Conservation (phyloP, 2,888 invertebrate genomes). For the Matsumyia berberina region DNA sequence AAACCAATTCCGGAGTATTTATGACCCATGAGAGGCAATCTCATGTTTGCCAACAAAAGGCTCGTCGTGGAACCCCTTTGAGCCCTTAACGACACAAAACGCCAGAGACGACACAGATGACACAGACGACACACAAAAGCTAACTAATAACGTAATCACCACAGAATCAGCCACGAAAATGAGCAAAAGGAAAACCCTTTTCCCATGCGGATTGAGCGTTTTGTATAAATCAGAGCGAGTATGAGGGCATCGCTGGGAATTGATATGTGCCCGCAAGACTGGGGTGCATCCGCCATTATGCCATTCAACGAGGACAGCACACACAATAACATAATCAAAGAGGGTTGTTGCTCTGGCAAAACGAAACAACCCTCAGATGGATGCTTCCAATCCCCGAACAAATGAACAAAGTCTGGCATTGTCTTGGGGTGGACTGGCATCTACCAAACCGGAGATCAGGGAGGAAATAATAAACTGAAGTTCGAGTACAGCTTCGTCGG, state of each 20-base stretch:
- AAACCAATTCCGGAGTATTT: slow-evolving; percentile 56
- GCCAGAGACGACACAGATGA: no score
- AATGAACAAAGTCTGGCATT: neutral
- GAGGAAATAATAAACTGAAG: slow-evolving; percentile 27
- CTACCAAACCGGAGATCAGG: neutral
- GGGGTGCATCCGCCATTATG: slow-evolving; percentile 27
- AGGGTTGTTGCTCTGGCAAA: slow-evolving; percentile 31
- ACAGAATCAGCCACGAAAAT: slow-evolving; percentile 54
- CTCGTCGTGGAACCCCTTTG: slow-evolving; percentile 45
- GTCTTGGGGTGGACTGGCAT: slow-evolving; percentile 3
- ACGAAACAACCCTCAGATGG: slow-evolving; percentile 40
- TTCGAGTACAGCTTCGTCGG: neutral
- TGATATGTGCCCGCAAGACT: slow-evolving; percentile 34
- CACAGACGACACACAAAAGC: slow-evolving; percentile 63
- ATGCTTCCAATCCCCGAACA: neutral
- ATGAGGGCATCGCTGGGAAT: slow-evolving; percentile 51
- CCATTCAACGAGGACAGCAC: slow-evolving; percentile 27
- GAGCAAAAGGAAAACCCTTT: slow-evolving; percentile 56
- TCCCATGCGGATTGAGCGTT: slow-evolving; percentile 72
- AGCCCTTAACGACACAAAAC: slow-evolving; percentile 45
- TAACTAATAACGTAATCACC: slow-evolving; percentile 75
- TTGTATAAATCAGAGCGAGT: slow-evolving; percentile 52
- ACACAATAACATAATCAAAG: slow-evolving; percentile 72
- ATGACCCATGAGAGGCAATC: slow-evolving; percentile 48
- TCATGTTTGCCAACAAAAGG: slow-evolving; percentile 47